phyloP scores from a whole-genome alignment of 2,888 invertebrate genomes.

The Myathropa florea region DNA sequence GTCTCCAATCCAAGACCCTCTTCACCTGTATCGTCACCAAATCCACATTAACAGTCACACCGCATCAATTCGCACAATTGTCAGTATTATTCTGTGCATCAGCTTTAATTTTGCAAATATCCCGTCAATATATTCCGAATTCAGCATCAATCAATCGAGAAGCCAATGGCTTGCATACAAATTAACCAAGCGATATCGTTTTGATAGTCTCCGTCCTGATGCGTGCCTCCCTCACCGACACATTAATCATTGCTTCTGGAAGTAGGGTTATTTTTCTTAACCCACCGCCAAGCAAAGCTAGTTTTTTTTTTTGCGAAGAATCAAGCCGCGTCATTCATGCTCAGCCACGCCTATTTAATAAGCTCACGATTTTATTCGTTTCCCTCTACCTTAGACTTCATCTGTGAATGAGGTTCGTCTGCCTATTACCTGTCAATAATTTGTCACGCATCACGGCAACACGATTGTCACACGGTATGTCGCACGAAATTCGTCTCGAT shows the following conservation, averaged over 20 bases:
- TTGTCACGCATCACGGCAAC: constrained; percentile 60
- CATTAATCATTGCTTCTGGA: constrained; percentile 46
- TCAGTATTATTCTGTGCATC: constrained; percentile 18
- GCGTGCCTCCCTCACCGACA: not conserved
- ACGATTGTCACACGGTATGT: constrained; percentile 56
- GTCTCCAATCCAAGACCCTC: not conserved
- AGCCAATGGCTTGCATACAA: constrained; percentile 43
- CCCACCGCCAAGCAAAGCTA: not conserved
- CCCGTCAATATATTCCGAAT: constrained; percentile 49
- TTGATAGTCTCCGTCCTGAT: constrained; percentile 16
- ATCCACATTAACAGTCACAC: constrained; percentile 13
- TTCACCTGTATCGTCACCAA: not conserved
- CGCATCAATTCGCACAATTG: constrained; percentile 24
- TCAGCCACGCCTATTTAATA: constrained; percentile 44
- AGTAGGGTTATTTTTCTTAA: not conserved
- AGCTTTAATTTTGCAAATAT: constrained; percentile 44
- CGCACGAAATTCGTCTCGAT: constrained; percentile 46
- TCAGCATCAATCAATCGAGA: constrained; percentile 51
- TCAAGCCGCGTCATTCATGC: constrained; percentile 30
- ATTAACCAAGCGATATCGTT: constrained; percentile 29
- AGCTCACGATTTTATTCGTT: constrained; percentile 32
- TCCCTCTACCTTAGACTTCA: constrained; percentile 4
- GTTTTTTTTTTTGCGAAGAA: constrained; percentile 5
- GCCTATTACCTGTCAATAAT: constrained; percentile 59
- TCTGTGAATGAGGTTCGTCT: constrained; percentile 4